Evolutionary conservation across 2,888 invertebrate species (phyloP).

Genomic region (Eristalis arbustorum): DNA sequence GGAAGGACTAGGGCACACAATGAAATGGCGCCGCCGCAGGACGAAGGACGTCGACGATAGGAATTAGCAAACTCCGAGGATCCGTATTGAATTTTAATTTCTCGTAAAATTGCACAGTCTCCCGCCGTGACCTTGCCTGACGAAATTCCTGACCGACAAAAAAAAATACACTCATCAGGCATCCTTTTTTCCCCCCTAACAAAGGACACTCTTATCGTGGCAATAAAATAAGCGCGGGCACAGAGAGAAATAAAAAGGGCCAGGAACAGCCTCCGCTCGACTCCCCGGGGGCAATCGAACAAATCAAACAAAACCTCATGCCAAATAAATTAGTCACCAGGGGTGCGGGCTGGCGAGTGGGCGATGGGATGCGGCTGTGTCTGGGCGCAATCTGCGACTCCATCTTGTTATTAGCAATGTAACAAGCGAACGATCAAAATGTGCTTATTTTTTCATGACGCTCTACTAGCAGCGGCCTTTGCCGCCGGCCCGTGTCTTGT

Average conservation of each 20-base stretch:
- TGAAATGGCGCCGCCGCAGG: background rate
- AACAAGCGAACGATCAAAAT: constrained; percentile 42
- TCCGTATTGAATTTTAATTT: constrained; percentile 44
- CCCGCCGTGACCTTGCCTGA: background rate
- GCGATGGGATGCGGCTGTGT: background rate
- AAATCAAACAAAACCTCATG: constrained; percentile 47
- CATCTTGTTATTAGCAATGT: constrained; percentile 37
- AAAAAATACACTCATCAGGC: constrained; percentile 24
- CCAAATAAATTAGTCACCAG: constrained; percentile 28
- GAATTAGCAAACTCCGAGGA: constrained; percentile 36
- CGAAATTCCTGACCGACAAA: background rate
- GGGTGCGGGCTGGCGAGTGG: background rate
- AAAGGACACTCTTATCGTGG: constrained; percentile 42
- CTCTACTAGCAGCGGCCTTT: background rate
- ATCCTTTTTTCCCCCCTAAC: background rate
- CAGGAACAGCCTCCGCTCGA: background rate
- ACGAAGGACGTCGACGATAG: background rate
- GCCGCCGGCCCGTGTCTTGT: background rate
- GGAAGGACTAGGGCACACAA: background rate
- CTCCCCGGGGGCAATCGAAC: constrained; percentile 31
- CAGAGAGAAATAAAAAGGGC: background rate
- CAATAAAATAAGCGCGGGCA: background rate
- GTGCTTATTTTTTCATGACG: background rate
- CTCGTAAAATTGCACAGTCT: constrained; percentile 8
- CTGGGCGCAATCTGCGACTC: constrained; percentile 12